Evolutionary conservation across 1,140 invertebrate genomes (phyloP).

Genomic region (Hydropsyche tenuis): DNA sequence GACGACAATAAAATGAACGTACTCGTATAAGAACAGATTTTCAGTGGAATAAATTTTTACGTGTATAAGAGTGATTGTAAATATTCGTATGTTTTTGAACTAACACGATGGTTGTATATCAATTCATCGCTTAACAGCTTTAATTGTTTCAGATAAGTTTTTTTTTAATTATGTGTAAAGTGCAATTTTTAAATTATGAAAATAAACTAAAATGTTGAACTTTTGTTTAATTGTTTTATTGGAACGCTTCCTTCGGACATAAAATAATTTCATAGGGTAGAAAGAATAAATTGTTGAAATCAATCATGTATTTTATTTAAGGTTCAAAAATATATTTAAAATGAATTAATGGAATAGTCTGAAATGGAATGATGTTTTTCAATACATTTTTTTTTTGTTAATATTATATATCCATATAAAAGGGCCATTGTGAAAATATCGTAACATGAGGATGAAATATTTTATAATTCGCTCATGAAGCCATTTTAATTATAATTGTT

Average conservation of each 20-base stretch:
- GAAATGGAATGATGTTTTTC: conserved; percentile 18
- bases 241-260: neutral
- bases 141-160: conserved; percentile 39
- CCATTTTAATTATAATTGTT: too few relatives aligned
- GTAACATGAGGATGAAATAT: too few relatives aligned
- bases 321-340: conserved; percentile 19
- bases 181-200: conserved; percentile 35
- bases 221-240: conserved; percentile 8
- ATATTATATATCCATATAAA: neutral
- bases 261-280: neutral
- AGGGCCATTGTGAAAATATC: too few relatives aligned
- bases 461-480: too few relatives aligned
- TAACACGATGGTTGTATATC: conserved; percentile 14
- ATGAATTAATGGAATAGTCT: neutral
- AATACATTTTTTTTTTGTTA: neutral
- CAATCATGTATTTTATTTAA: conserved; percentile 16
- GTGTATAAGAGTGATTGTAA: neutral
- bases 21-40: too few relatives aligned
- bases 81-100: conserved; percentile 13
- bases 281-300: neutral
- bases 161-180: conserved; percentile 9
- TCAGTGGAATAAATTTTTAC: too few relatives aligned
- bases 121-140: conserved; percentile 41
- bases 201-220: conserved; percentile 28
- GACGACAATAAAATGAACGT: too few relatives aligned